These are phyloP conservation scores for Himalopsyche kuldschensis DNA, from an alignment of 2,888 invertebrate genomes.

Conservation along the genomic window DNA sequence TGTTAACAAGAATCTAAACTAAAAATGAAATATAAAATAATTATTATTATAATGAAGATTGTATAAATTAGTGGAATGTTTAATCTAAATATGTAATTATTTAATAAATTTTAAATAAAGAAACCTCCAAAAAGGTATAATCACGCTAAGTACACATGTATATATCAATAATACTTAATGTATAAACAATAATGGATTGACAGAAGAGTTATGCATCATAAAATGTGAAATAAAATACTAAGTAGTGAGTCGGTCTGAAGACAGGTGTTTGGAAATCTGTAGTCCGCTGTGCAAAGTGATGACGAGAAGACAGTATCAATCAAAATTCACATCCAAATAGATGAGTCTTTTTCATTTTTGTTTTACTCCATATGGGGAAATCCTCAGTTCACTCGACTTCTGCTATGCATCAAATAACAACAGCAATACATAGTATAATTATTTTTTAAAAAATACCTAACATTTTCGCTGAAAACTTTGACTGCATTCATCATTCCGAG, in stretches of 20 bases:
- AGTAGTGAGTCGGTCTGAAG: not conserved
- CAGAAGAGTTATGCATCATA: not conserved
- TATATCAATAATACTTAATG: not conserved
- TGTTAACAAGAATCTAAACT: not conserved
- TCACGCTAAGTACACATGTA: not conserved
- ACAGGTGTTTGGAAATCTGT: not conserved
- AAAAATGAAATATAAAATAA: not conserved
- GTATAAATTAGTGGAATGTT: not conserved
- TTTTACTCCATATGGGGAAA: no score
- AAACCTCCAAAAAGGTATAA: not conserved
- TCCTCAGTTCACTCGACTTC: no score
- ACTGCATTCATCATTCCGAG: no score
- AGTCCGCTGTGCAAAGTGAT: not conserved
- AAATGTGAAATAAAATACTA: not conserved
- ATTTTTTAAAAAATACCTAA: no score
- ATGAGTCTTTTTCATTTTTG: no score
- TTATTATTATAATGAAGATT: not conserved
- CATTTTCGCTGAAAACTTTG: no score
- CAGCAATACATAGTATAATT: no score
- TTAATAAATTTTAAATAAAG: not conserved
- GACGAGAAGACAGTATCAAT: no score
- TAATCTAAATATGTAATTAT: not conserved
- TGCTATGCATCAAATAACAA: no score
- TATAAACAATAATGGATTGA: not conserved
- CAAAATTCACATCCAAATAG: no score